Evolutionary conservation across 2,113 vertebrate species (phyloP).

Genomic region (Erythrolamprus reginae): DNA sequence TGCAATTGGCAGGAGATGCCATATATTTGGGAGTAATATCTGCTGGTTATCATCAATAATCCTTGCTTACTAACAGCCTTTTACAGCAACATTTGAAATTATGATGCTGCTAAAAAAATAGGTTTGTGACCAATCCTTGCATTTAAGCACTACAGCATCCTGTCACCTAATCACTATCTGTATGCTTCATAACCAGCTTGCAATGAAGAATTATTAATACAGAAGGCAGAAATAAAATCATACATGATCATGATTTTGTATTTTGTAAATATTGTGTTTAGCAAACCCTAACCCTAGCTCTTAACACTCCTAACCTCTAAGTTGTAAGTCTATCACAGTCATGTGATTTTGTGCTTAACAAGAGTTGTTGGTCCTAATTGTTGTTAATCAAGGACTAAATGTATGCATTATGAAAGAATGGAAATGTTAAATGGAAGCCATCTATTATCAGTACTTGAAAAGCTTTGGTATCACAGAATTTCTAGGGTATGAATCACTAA

Average conservation of each 20-base stretch:
- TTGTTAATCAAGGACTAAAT: background rate
- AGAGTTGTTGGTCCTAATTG: background rate
- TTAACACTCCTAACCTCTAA: background rate
- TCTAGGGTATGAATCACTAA: background rate
- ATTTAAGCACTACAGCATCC: background rate
- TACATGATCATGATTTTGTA: background rate
- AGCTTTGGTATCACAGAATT: background rate
- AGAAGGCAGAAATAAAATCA: background rate
- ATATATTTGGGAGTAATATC: background rate
- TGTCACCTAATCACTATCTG: background rate
- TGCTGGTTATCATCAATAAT: background rate
- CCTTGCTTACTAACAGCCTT: background rate
- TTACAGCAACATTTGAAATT: background rate
- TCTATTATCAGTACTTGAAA: background rate
- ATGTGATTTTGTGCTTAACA: background rate
- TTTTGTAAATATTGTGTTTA: background rate
- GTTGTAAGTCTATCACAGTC: background rate
- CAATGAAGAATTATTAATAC: background rate
- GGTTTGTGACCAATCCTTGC: background rate
- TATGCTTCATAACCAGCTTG: background rate
- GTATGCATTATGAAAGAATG: background rate
- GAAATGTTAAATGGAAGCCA: background rate
- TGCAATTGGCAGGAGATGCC: background rate
- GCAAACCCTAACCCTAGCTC: background rate
- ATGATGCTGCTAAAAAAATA: background rate